Conservation (phyloP, 2,797 vertebrate species). For the Danio tinwini region DNA sequence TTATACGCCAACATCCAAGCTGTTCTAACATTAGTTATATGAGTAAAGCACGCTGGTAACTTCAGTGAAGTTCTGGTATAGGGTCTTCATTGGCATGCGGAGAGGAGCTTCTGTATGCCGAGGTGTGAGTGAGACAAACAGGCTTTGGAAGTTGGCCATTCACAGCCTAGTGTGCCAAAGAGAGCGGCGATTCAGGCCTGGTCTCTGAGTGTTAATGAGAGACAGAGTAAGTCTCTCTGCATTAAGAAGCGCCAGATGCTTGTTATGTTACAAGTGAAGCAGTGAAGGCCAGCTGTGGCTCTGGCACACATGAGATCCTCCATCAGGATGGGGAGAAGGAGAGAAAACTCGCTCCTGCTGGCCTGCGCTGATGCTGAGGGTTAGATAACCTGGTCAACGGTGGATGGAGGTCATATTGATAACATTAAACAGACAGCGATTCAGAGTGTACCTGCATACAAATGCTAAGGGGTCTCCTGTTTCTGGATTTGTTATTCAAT, state of each 20-base stretch:
- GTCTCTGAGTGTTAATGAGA: slow-evolving; percentile 49
- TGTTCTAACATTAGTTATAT: slow-evolving; percentile 4
- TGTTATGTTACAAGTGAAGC: slow-evolving; percentile 45
- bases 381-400: slow-evolving; percentile 14
- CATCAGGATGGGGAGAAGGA: slow-evolving; percentile 10
- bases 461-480: slow-evolving; percentile 3
- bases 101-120: slow-evolving; percentile 37
- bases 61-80: slow-evolving; percentile 23
- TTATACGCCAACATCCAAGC: slow-evolving; percentile 25
- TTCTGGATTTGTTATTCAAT: background rate
- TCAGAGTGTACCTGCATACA: slow-evolving; percentile 25
- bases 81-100: slow-evolving; percentile 49
- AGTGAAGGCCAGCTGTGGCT: slow-evolving; percentile 52
- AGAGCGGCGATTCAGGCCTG: slow-evolving; percentile 41
- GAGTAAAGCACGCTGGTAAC: background rate
- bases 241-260: slow-evolving; percentile 51
- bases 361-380: slow-evolving; percentile 27
- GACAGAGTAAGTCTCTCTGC: slow-evolving; percentile 34
- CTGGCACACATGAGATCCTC: slow-evolving; percentile 26
- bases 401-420: background rate
- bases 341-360: slow-evolving; percentile 10
- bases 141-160: slow-evolving; percentile 56
- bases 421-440: slow-evolving; percentile 21
- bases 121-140: slow-evolving; percentile 58
- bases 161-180: slow-evolving; percentile 44